Evolutionary conservation across 2,797 vertebrate genomes (phyloP).

Genomic region (Cephalopachus bancanus): DNA sequence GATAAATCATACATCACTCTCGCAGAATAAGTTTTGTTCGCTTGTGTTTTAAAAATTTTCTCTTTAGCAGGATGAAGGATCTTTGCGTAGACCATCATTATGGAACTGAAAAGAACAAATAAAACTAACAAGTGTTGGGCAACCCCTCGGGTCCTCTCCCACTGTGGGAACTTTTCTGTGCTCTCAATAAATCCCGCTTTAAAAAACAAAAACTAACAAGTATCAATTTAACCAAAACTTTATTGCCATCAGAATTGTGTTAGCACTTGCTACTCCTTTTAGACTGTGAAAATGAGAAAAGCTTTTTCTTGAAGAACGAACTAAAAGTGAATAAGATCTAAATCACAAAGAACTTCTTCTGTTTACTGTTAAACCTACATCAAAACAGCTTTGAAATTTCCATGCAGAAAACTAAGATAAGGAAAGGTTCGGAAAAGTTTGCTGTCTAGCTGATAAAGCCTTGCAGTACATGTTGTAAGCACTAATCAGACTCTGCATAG

Average conservation of each 20-base stretch:
- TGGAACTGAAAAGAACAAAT: neutral
- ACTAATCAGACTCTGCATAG: neutral
- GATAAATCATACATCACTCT: constrained; percentile 24
- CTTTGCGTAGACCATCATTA: neutral
- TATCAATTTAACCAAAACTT: constrained; percentile 16
- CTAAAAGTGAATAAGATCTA: neutral
- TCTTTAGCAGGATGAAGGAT: neutral
- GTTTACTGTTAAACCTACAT: neutral
- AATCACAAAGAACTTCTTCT: constrained; percentile 45
- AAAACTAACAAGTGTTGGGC: neutral
- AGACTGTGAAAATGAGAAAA: neutral
- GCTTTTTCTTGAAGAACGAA: neutral
- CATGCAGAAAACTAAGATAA: neutral
- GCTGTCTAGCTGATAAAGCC: constrained; percentile 26
- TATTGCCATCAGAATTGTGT: neutral
- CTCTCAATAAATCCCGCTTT: too few species aligned
- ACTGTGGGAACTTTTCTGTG: too few species aligned
- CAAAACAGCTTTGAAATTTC: constrained; percentile 40
- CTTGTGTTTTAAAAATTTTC: neutral
- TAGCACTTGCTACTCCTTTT: neutral
- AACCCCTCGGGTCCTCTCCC: too few species aligned
- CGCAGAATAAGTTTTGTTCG: neutral
- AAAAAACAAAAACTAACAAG: neutral
- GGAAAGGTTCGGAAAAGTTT: constrained; percentile 19
- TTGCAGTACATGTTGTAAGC: constrained; percentile 18